Conservation (phyloP, 2,113 vertebrate genomes). For the Strix aluco region DNA sequence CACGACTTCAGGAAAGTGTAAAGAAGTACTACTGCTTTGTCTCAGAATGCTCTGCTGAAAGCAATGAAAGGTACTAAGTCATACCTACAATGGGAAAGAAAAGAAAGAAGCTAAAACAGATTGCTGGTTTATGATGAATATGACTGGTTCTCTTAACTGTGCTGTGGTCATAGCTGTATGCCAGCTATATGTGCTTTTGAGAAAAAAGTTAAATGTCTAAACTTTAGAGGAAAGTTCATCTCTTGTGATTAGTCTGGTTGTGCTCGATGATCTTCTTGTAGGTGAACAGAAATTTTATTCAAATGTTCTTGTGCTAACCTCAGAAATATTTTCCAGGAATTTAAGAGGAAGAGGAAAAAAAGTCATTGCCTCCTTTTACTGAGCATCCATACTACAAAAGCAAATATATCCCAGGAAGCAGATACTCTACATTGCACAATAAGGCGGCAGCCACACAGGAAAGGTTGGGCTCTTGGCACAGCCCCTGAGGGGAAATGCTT, state of each 20-base stretch:
- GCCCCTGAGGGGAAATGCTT: conserved; percentile 66
- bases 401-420: conserved; percentile 69
- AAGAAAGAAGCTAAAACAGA: neutral
- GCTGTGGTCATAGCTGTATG: neutral
- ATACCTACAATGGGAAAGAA: neutral
- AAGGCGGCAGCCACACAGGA: conserved; percentile 66
- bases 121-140: neutral
- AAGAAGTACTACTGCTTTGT: neutral
- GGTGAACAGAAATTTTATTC: neutral
- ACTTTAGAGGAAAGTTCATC: neutral
- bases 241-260: neutral
- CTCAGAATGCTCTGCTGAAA: neutral
- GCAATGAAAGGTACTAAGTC: neutral
- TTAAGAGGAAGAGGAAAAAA: conserved; percentile 57
- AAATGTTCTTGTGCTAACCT: conserved; percentile 26
- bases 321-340: conserved; percentile 65
- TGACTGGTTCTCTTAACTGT: neutral
- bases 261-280: neutral
- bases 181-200: neutral
- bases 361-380: conserved; percentile 55
- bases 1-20: neutral
- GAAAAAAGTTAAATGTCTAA: neutral
- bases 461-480: conserved; percentile 67
- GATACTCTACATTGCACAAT: conserved; percentile 56
- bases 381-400: conserved; percentile 68